Conservation (phyloP, 1,140 invertebrate genomes). For the Drosophila kepulauana region DNA sequence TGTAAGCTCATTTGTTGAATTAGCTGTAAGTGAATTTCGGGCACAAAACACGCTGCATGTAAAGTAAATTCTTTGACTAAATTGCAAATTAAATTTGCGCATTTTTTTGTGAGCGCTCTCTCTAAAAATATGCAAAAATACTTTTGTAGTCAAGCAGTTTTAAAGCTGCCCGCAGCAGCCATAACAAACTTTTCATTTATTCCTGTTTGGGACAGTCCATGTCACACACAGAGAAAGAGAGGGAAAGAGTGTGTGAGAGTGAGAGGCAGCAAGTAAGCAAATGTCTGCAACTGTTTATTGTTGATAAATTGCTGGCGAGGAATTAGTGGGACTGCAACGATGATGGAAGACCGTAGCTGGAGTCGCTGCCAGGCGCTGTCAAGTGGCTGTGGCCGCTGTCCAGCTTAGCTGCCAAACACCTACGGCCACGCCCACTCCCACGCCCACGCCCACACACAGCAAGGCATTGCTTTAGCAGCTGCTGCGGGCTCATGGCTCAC, state of each 20-base stretch:
- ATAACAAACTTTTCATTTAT: conserved; percentile 70
- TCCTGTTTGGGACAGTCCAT: conserved; percentile 76
- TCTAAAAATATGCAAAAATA: conserved; percentile 24
- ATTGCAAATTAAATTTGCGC: conserved; percentile 43
- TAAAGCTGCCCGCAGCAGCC: conserved; percentile 69
- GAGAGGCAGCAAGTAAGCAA: conserved; percentile 58
- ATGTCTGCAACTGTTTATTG: conserved; percentile 83
- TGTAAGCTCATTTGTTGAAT: conserved; percentile 76
- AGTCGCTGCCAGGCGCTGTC: conserved; percentile 37
- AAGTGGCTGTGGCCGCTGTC: conserved; percentile 44
- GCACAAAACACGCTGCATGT: conserved; percentile 25
- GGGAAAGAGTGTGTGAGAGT: background rate
- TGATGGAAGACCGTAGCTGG: conserved; percentile 69
- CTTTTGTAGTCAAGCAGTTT: conserved; percentile 30
- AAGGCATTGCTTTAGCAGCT: conserved; percentile 14
- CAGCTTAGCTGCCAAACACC: conserved; percentile 46
- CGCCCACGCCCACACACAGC: conserved; percentile 25
- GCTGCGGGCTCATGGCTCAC: conserved; percentile 37
- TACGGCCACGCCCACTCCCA: conserved; percentile 43
- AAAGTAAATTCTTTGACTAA: conserved; percentile 23
- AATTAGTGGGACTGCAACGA: conserved; percentile 80
- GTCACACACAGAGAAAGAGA: conserved; percentile 56
- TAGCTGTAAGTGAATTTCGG: conserved; percentile 60
- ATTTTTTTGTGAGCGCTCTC: background rate
- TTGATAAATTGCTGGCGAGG: conserved; percentile 82